phyloP scores from a whole-genome alignment of 1,140 invertebrate genomes.

The Phenacoccus solenopsis region DNA sequence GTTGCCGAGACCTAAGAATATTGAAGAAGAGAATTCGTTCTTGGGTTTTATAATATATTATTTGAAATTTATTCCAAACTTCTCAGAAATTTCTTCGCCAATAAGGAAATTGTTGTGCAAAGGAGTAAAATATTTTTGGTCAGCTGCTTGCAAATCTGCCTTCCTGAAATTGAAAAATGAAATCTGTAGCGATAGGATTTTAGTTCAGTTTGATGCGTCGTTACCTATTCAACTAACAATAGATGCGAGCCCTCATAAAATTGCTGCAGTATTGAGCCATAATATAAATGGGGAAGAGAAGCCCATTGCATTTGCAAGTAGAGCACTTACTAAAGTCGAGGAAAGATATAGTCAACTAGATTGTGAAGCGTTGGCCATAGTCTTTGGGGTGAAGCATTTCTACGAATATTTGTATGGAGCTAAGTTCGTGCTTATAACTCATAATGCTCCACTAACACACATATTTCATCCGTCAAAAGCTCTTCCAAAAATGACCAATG shows the following conservation, averaged over 20 bases:
- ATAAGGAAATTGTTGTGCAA: slow-evolving; percentile 23
- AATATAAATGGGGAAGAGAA: slow-evolving; percentile 29
- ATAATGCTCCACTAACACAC: slow-evolving; percentile 29
- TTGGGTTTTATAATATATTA: slow-evolving; percentile 33
- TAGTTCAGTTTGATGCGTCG: slow-evolving; percentile 32
- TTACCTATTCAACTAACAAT: slow-evolving; percentile 34
- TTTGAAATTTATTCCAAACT: slow-evolving; percentile 28
- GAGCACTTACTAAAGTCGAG: slow-evolving; percentile 33
- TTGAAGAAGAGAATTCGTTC: slow-evolving; percentile 29
- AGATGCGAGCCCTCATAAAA: slow-evolving; percentile 38
- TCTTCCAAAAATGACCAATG: slow-evolving; percentile 28
- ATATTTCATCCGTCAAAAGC: slow-evolving; percentile 33
- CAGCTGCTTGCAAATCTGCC: slow-evolving; percentile 27
- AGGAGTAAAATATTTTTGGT: slow-evolving; percentile 24
- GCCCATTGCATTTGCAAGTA: slow-evolving; percentile 35
- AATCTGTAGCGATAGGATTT: slow-evolving; percentile 24
- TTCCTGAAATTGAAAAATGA: slow-evolving; percentile 34
- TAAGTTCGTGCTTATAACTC: slow-evolving; percentile 20
- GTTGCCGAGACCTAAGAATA: slow-evolving; percentile 30
- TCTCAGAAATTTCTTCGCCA: slow-evolving; percentile 21
- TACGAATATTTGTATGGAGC: slow-evolving; percentile 27
- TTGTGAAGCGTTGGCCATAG: slow-evolving; percentile 34
- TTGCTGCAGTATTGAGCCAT: slow-evolving; percentile 38
- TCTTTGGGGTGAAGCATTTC: slow-evolving; percentile 34
- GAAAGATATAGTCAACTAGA: slow-evolving; percentile 38